These are phyloP conservation scores for Junonia oenone DNA, from an alignment of 2,888 invertebrate species.

Conservation along the genomic window DNA sequence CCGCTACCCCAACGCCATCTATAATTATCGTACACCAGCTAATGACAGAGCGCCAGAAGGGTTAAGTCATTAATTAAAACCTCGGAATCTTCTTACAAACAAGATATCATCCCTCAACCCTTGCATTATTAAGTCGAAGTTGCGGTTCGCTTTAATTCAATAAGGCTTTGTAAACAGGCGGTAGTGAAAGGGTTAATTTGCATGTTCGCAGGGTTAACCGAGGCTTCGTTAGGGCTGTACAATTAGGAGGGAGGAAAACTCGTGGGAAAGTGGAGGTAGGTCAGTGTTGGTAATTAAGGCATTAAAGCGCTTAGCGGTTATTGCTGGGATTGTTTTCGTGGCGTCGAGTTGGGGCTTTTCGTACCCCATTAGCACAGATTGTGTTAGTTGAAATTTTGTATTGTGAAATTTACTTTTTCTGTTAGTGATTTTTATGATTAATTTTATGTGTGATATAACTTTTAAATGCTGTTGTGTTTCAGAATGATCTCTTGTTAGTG, in stretches of 20 bases:
- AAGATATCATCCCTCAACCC: conserved; percentile 71
- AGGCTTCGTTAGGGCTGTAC: conserved; percentile 72
- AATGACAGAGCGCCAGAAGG: conserved; percentile 56
- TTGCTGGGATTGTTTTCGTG: conserved; percentile 28
- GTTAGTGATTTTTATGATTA: too few relatives aligned
- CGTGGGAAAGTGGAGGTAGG: conserved; percentile 72
- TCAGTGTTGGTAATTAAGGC: conserved; percentile 50
- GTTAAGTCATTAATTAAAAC: conserved; percentile 69
- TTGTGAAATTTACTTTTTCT: not conserved
- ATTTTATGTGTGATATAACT: too few relatives aligned
- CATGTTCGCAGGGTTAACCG: conserved; percentile 75
- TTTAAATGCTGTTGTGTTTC: too few relatives aligned
- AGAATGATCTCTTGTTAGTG: too few relatives aligned
- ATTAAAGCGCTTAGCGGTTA: conserved; percentile 31
- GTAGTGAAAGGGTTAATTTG: conserved; percentile 75
- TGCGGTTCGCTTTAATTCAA: conserved; percentile 67
- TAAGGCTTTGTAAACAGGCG: conserved; percentile 72
- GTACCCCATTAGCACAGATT: not conserved
- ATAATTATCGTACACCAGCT: conserved; percentile 53
- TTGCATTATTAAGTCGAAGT: conserved; percentile 46
- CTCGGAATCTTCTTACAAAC: conserved; percentile 65
- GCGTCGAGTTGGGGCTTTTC: conserved; percentile 10
- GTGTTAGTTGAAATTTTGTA: conserved; percentile 4
- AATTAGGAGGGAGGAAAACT: conserved; percentile 68
- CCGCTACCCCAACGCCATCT: conserved; percentile 49